Evolutionary conservation across 1,140 invertebrate genomes (phyloP), one percentile per base, ranked within the genome.

Genomic region (Samia ricini): DNA sequence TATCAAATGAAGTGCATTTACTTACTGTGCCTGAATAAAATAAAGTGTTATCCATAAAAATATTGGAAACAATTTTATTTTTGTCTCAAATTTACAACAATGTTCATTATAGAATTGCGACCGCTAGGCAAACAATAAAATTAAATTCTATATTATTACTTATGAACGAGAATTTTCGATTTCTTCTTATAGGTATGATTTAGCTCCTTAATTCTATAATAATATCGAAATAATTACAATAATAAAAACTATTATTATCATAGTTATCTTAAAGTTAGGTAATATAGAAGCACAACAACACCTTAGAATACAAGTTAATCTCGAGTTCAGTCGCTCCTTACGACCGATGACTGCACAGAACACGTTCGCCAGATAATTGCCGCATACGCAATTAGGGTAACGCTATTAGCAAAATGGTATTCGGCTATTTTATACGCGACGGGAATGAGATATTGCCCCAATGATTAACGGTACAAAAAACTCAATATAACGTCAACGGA

Each of bases 381-480:
- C 71, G 70, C 76, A 80, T 79, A 82, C 68, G 68, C 74, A 85
- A 85, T 83, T 82, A 83, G 74, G 66, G 70, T 72, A 74, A 83
- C 71, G 66, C 71, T 79, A 80, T 83, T 79, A 82, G 58, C 74
- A 55, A 78, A 83, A 85, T 81, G 69, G 76, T 81, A 77, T 80
- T 82, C 81, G 71, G 61, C 56, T 56, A 56, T 69, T 69, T 69
- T 65, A 69, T 65, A 62, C 60, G 60, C 60, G 29, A 62, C 61
- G 64, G 68, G 68, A 76, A 78, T 79, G 74, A 79, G 63, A 77
- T 76, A 74, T 70, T 59, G 71, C 60, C 61, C 62, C 57, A 64
- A 63, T 75, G 76, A 80, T 75, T 85, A 81, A 86, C 83, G 72
- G 72, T 70, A 79, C 80, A 81, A 81, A n/a, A 81, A 77, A 72